Percentiles rank a stretch among this genome's conserved stretches.
These are phyloP conservation scores for Puma concolor DNA, from an alignment of 2,113 vertebrate genomes.

Conservation along the genomic window DNA sequence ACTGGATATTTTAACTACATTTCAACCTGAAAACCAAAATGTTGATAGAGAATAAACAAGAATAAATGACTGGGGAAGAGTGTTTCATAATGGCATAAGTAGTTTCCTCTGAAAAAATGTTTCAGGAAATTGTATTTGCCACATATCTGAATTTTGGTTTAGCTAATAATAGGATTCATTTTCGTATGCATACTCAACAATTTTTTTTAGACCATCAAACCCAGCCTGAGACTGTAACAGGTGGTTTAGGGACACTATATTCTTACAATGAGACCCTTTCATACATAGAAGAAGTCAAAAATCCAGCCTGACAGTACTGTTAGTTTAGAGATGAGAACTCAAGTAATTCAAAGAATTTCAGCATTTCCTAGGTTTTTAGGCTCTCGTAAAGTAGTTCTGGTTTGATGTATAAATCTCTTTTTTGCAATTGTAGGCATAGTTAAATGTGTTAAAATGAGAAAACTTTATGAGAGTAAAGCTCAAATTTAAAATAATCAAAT, in stretches of 20 bases:
- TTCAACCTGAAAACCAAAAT: conserved; percentile 73
- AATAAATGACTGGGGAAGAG: conserved; percentile 59
- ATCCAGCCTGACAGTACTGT: not conserved
- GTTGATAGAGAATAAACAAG: conserved; percentile 59
- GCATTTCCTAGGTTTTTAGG: not conserved
- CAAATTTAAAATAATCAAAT: conserved; percentile 18
- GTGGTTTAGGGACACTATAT: not conserved
- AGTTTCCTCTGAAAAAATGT: conserved; percentile 57
- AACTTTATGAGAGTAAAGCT: not conserved
- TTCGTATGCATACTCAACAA: not conserved
- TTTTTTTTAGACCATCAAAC: not conserved
- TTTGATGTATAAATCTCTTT: not conserved
- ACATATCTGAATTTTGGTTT: conserved; percentile 54
- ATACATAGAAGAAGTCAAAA: not conserved
- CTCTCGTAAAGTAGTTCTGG: not conserved
- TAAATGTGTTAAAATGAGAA: not conserved
- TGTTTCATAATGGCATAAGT: conserved; percentile 42
- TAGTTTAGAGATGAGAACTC: not conserved
- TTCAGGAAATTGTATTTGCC: conserved; percentile 69
- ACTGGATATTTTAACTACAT: conserved; percentile 69
- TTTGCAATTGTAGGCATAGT: not conserved
- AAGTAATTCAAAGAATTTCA: not conserved
- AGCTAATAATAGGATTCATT: conserved; percentile 43
- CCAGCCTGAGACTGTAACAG: not conserved
- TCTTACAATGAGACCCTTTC: not conserved